phyloP scores from a whole-genome alignment of 2,797 vertebrate species.

The Leptoclinus maculatus region DNA sequence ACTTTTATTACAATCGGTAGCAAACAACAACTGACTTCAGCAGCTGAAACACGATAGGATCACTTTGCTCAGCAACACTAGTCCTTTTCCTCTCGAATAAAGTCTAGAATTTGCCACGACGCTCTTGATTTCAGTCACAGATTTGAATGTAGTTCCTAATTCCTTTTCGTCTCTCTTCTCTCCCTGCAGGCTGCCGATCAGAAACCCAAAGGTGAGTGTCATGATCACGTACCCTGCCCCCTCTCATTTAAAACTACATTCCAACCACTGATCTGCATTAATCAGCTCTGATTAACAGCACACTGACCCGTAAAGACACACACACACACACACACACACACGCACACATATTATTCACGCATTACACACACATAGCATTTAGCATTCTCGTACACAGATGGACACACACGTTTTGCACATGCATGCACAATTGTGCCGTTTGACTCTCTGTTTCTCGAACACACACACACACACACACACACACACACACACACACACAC shows the following conservation, averaged over 20 bases:
- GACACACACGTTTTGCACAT: constrained; percentile 60
- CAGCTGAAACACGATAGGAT: neutral
- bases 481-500: constrained; percentile 20
- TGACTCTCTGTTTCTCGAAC: constrained; percentile 7
- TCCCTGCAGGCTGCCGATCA: constrained; percentile 92
- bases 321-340: constrained; percentile 16
- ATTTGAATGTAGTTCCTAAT: constrained; percentile 8
- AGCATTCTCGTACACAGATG: constrained; percentile 55
- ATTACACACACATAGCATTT: constrained; percentile 42
- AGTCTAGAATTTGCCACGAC: neutral
- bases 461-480: constrained; percentile 19
- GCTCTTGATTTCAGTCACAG: neutral
- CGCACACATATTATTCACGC: constrained; percentile 37
- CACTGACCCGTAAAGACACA: constrained; percentile 33
- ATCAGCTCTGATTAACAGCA: constrained; percentile 60
- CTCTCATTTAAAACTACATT: constrained; percentile 20
- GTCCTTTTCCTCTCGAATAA: neutral
- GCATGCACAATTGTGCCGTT: constrained; percentile 52
- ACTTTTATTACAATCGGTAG: constrained; percentile 55
- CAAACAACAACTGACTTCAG: neutral
- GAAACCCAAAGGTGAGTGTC: constrained; percentile 96
- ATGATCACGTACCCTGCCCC: constrained; percentile 15
- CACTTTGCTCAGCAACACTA: neutral
- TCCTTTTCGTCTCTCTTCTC: constrained; percentile 17
- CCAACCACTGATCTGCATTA: constrained; percentile 30